Percentiles rank a stretch among this genome's conserved stretches.
Conservation (phyloP, 2,797 vertebrate genomes). For the Tamandua tetradactyla region DNA sequence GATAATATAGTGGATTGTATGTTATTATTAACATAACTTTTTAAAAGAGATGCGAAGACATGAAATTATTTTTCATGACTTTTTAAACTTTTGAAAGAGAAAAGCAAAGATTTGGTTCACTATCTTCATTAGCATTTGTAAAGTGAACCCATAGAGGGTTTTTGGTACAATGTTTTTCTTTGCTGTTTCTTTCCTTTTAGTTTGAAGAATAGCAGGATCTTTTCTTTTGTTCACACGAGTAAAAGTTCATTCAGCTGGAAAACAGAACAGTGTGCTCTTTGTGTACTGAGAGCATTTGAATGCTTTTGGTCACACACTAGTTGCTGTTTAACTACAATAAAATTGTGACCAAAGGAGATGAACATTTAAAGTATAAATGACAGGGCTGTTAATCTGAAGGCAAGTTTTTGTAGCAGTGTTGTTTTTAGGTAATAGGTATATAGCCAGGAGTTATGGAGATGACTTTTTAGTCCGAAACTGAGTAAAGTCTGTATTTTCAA, state of each 20-base stretch:
- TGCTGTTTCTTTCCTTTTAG: constrained; percentile 74
- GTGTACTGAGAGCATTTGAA: constrained; percentile 58
- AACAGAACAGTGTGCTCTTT: constrained; percentile 75
- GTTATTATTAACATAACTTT: constrained; percentile 69
- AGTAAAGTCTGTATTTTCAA: constrained; percentile 25
- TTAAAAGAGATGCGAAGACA: constrained; percentile 77
- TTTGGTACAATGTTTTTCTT: constrained; percentile 75
- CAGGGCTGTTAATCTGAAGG: constrained; percentile 72
- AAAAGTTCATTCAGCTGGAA: constrained; percentile 73
- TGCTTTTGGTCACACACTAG: constrained; percentile 72
- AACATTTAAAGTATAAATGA: constrained; percentile 78
- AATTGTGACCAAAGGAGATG: constrained; percentile 77
- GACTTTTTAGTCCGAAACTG: constrained; percentile 35
- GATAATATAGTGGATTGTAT: constrained; percentile 49
- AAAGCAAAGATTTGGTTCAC: constrained; percentile 77
- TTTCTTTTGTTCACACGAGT: constrained; percentile 76
- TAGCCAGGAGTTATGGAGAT: constrained; percentile 32
- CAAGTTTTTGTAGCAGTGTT: constrained; percentile 67
- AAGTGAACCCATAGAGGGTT: constrained; percentile 77
- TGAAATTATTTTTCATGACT: constrained; percentile 82
- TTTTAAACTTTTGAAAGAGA: constrained; percentile 70
- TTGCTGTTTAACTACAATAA: constrained; percentile 80
- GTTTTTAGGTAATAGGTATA: constrained; percentile 66
- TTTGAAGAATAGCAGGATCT: constrained; percentile 80
- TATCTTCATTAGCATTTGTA: constrained; percentile 82